Evolutionary conservation across 2,113 vertebrate species (phyloP), one percentile per base, ranked within the genome.

Genomic region (Aythya baeri): DNA sequence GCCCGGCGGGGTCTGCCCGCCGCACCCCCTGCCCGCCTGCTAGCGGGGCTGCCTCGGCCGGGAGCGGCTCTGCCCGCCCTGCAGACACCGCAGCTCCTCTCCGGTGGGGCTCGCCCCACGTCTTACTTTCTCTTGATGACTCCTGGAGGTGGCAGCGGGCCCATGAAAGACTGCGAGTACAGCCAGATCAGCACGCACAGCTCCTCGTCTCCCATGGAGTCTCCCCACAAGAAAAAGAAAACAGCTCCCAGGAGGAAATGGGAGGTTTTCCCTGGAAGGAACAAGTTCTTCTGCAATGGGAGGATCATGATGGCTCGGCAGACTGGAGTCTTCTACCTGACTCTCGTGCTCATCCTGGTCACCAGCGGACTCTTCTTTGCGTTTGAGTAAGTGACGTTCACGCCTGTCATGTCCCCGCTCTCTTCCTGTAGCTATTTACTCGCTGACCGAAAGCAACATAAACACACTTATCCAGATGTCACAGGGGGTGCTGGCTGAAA

Each of bases 261-360:
- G 99, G 98, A 99, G 97, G 98, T 99, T 93, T 99, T 99, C 97
- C 99, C 99, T 14, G 99, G 99, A 88, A 98, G 99, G 97, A 99
- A 99, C 98, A 99, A 98, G 63, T 99, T 99, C 96, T 99, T 98
- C 97, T 99, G 99, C 98, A 97, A 99, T 97, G 99, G 99, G 67
- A 98, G 99, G 97, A 99, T 99, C 97, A 99, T 99, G 99, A 99
- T 99, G 99, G 99, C 99, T 93, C 99, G 98, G 77, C 99, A 99
- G 98, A 99, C 99, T 1, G 99, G 99, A 95, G 99, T 99, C 92
- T 99, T 99, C 98, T 99, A 99, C 98, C 98, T 99, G 97, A 99
- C 99, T 76, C 98, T 99, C 89, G 96, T 99, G 92, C 99, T 99
- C 91, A 99, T 99, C 93, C 97, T 99, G 95, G 98, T 99, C 94